Evolutionary conservation across 2,113 vertebrate species (phyloP), one percentile per base, ranked within the genome.

Genomic region (Bufo gargarizans): DNA sequence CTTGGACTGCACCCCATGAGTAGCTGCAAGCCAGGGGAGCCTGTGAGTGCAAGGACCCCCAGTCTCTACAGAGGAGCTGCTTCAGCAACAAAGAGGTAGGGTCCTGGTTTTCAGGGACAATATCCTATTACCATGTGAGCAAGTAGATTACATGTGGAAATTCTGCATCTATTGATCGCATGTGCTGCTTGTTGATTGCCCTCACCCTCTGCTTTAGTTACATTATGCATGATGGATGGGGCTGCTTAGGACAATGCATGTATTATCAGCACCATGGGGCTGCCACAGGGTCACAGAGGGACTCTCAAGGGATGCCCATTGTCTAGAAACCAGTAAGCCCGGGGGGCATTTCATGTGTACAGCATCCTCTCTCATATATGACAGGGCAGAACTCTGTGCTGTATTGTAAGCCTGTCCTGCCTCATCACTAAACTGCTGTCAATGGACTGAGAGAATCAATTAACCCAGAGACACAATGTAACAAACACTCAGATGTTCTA

Each of bases 51-150:
- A 56, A 74, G 53, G 55, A 61, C 20, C 86, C 19, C 20, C 71
- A 22, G 16, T 43, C 45, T 76, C 45, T 76, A 20, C 11, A 50
- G 45, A 58, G 78, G 86, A 83, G 45, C 76, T 69, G 58, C 61
- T 33, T 22, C 20, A 43, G 45, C 79, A 88, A 88, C 86, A 88
- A 88, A 88, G 86, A 88, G 86, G 86, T 88, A 83, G 33, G 86
- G 50, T 16, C 49, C 20, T n/a, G 4, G 45, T 17, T 67, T 59
- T 16, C 45, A 47, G 45, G 76, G 4, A 49, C 13, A 19, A 49
- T 76, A 47, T 77, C 74, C 74, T 50, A 50, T 77, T 16, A 77
- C 45, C 16, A 13, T 22, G 49, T 50, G 4, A 22, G n/a, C n/a
- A 43, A 8, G 13, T 79, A 22, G 6, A 56, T 16, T 58, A n/a